Evolutionary conservation across 2,113 vertebrate species (phyloP), one percentile per base, ranked within the genome.

Genomic region (Carlito syrichta): DNA sequence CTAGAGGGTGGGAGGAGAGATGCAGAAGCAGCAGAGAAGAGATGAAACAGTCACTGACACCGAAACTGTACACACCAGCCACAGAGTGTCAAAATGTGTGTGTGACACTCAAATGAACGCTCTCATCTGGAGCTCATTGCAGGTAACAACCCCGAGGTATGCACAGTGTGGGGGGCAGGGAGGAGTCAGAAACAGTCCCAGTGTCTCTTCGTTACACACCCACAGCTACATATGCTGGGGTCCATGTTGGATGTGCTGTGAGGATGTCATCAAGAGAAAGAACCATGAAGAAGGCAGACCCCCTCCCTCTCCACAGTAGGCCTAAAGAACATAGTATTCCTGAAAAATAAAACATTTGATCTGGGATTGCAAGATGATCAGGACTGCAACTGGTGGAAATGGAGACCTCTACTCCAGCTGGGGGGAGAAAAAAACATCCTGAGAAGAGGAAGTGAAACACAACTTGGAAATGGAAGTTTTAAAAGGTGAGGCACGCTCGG

Each of bases 221-320:
- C n/a, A n/a, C n/a, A n/a, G n/a, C n/a, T n/a, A n/a, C n/a, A n/a
- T n/a, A n/a, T n/a, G n/a, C 38, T 0, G 0, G 35, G 23, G 17
- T 30, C 40, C 66, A 4, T 0, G 6, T 3, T 5, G 7, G 8
- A 8, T 3, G 4, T 2, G 43, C 43, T 12, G 4, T 0, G 14
- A n/a, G 13, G 10, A 32, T 68, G 12, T 3, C 7, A 30, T 2
- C n/a, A n/a, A n/a, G n/a, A n/a, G 30, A 13, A 10, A 13, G 22
- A 8, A 11, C 58, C 43, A 12, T 27, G 1, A 25, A 10, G 62
- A 62, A 19, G 19, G 78, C 23, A 66, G 50, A 22, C 13, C 6
- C 3, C 11, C 32, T 32, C 9, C 1, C 23, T 4, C 19, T 12
- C 66, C n/a, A 5, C 0, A 5, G 6, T n/a, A 0, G 63, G 22